Base-by-base conservation (phyloP, 2,888 invertebrate species). In the Acleris sparsana region DNA sequence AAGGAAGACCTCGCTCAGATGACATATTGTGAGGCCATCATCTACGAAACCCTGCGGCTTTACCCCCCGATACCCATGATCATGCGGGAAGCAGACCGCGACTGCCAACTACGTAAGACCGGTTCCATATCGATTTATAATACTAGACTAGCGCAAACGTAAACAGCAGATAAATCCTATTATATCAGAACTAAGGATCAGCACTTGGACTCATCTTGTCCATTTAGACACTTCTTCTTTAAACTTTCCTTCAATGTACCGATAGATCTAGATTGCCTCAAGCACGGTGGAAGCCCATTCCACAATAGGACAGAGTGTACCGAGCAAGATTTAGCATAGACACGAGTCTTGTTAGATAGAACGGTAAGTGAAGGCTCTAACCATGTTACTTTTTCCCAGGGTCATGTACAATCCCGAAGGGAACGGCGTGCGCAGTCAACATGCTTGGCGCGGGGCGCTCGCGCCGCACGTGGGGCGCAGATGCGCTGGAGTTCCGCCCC, bases 361-460 rank as follows among this genome's bases (percentile, higher is more conserved):
- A 4, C 22, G 22, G 22, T 22, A 22, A 22, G 22, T 22, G 2
- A 22, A 22, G 17, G 11, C 1, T 51, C 1, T 29, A 4, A 25
- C 4, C 25, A 43, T 29, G 20, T 60, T 25, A 55, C 49, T 16
- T 59, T 65, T 22, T 71, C 71, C 0, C 70, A 89, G 89, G 79
- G 58, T 80, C 80, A 0, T 84, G 80, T 65, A 79, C 69, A 7
- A 70, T 89, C 0, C 86, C 87, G 0, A 75, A 76, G 46, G 86
- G 85, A 1, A 73, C 85, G 0, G 71, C 63, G 0, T 83, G 81
- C 48, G 72, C 44, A 0, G 71, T 88, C 3, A 86, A 83, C 71
- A 53, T 63, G 0, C 85, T 82, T 79, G 89, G 84, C 2, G 80
- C 86, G 0, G 87, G 87, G 0, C 75, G 87, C 1, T 86, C 86